phyloP scores from a whole-genome alignment of 2,888 invertebrate species.

The Lycocerus yunnanus region DNA sequence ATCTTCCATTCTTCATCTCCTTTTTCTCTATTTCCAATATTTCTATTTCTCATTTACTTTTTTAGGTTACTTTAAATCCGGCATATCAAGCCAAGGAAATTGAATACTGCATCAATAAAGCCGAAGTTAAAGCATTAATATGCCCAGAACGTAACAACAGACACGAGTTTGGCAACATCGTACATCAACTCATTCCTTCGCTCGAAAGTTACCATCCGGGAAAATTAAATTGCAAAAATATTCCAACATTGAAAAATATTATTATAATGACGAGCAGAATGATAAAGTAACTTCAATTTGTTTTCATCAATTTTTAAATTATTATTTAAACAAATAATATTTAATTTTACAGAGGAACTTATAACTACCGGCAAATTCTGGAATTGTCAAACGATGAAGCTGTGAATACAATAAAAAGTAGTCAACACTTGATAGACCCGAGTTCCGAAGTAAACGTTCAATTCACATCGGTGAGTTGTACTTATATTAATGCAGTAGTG shows the following conservation, averaged over 20 bases:
- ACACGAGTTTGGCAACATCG: constrained; percentile 69
- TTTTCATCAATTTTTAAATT: too few relatives aligned
- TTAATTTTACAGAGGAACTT: constrained; percentile 53
- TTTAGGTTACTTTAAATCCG: constrained; percentile 77
- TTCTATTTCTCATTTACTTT: too few relatives aligned
- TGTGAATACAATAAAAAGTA: constrained; percentile 45
- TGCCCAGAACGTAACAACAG: constrained; percentile 65
- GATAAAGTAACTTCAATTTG: constrained; percentile 55
- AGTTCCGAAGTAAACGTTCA: constrained; percentile 76
- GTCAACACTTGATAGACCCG: constrained; percentile 63
- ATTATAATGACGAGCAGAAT: constrained; percentile 62
- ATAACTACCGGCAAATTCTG: constrained; percentile 53
- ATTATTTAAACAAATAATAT: too few relatives aligned
- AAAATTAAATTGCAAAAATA: constrained; percentile 54
- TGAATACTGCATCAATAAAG: constrained; percentile 73
- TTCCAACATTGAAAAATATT: constrained; percentile 61
- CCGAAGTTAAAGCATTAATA: constrained; percentile 69
- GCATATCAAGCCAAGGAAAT: constrained; percentile 72
- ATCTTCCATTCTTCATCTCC: background rate
- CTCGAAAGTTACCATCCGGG: constrained; percentile 57
- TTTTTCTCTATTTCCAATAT: background rate
- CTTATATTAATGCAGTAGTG: too few relatives aligned
- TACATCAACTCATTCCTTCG: constrained; percentile 65
- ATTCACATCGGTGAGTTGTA: constrained; percentile 73
- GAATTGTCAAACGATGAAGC: constrained; percentile 44